phyloP scores from a whole-genome alignment of 2,888 invertebrate species.

The Drosophila anomelani region DNA sequence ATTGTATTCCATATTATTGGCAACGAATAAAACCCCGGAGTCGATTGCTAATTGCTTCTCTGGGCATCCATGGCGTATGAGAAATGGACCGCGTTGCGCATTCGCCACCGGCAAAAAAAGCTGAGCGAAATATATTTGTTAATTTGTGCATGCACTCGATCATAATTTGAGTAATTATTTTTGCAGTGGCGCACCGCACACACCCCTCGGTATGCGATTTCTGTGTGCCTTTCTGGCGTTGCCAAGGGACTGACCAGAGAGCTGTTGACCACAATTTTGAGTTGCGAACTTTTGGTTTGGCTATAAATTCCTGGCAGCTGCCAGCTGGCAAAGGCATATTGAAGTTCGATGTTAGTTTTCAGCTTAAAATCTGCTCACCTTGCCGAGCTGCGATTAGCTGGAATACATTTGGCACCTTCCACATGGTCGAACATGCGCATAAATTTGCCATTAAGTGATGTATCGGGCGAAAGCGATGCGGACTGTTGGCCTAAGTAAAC shows the following conservation, averaged over 20 bases:
- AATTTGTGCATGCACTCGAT: conserved; percentile 52
- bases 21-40: background rate
- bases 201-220: background rate
- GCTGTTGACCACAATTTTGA: conserved; percentile 17
- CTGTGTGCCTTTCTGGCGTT: conserved; percentile 1
- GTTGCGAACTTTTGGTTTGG: conserved; percentile 13
- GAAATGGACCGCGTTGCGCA: conserved; percentile 5
- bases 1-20: background rate
- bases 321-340: background rate
- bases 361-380: conserved; percentile 8
- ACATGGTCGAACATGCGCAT: conserved; percentile 63
- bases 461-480: conserved; percentile 31
- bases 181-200: conserved; percentile 35
- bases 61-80: conserved; percentile 16
- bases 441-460: conserved; percentile 71
- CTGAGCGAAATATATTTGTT: conserved; percentile 43
- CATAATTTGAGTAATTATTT: conserved; percentile 70
- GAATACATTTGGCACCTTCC: conserved; percentile 38
- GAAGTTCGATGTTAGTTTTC: background rate
- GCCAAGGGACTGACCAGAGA: conserved; percentile 22
- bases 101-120: conserved; percentile 5
- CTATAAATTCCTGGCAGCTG: conserved; percentile 22
- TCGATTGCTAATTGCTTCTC: conserved; percentile 4
- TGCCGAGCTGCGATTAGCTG: background rate
- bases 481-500: conserved; percentile 43